Base-by-base conservation (phyloP, 2,113 vertebrate species). In the Thermophis baileyi region DNA sequence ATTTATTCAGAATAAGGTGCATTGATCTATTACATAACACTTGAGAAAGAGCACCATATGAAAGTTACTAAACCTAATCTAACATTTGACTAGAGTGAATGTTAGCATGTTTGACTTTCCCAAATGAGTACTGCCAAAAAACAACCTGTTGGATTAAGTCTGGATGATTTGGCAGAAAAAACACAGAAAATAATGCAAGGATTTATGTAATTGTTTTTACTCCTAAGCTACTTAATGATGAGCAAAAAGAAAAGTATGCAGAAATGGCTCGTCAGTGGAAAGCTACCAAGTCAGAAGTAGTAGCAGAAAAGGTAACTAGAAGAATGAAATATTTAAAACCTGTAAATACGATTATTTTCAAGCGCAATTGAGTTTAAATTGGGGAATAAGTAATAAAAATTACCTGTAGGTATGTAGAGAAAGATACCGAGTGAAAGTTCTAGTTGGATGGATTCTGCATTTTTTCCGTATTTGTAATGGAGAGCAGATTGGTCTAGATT, bases 211-310 rank as follows among this genome's bases (percentile, higher is more conserved):
- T 94, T 0, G 0, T 60, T 95, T 88, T 96, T 92, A 27, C 49
- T 91, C 92, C 55, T 6, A 50, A 98, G 98, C 91, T 95, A 44
- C 93, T 98, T 93, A 87, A 92, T 14, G 47, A 95, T 27, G 94
- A 96, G 4, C 96, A 97, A 74, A 98, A 96, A 94, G 93, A 94
- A 7, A 11, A n/a, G 4, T 98, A 97, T 6, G 3, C 57, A 11
- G 97, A 97, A 92, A 98, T 96, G 97, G 97, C 98, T 55, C 96
- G 46, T 12, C 93, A 95, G 3, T 97, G 95, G 96, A 98, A 94
- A 30, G 94, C 90, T 0, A 96, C 96, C 44, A 97, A 93, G 24
- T 0, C 18, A 3, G 89, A 87, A 89, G 91, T 94, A 47, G 9
- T 51, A 0, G 63, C 51, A 30, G 92, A 95, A 44, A 93, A 97